Conservation (phyloP, 2,113 vertebrate species). For the Archocentrus centrarchus region DNA sequence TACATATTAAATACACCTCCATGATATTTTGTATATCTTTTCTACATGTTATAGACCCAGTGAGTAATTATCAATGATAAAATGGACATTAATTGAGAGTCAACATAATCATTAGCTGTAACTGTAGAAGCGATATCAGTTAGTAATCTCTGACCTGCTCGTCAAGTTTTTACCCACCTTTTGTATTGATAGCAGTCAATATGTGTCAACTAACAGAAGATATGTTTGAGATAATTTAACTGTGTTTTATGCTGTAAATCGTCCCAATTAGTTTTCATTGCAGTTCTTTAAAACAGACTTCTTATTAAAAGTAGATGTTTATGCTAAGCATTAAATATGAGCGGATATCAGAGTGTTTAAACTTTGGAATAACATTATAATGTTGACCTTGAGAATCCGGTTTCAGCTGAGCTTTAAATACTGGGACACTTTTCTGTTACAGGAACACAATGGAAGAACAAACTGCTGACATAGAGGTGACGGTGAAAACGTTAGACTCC, state of each 20-base stretch:
- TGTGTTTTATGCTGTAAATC: neutral
- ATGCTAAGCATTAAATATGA: neutral
- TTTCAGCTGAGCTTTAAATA: neutral
- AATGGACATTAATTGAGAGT: neutral
- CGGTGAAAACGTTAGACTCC: slow-evolving; percentile 92
- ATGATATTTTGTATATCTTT: neutral
- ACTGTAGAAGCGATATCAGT: neutral
- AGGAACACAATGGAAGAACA: slow-evolving; percentile 83
- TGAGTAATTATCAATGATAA: neutral
- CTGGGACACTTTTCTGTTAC: neutral
- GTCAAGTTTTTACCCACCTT: neutral
- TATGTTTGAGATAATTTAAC: rapidly evolving
- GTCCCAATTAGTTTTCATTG: neutral
- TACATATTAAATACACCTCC: too few relatives aligned
- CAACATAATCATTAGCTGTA: neutral
- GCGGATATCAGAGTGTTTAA: neutral
- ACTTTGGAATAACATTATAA: neutral
- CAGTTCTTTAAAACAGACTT: neutral
- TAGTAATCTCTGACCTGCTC: neutral
- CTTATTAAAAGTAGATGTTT: neutral
- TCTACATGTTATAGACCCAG: neutral
- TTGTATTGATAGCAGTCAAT: neutral
- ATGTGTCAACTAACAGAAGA: neutral
- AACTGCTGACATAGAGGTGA: slow-evolving; percentile 85
- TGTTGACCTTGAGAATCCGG: neutral